Base-by-base conservation (phyloP, 2,888 invertebrate genomes). In the Lithophane ornitopus region DNA sequence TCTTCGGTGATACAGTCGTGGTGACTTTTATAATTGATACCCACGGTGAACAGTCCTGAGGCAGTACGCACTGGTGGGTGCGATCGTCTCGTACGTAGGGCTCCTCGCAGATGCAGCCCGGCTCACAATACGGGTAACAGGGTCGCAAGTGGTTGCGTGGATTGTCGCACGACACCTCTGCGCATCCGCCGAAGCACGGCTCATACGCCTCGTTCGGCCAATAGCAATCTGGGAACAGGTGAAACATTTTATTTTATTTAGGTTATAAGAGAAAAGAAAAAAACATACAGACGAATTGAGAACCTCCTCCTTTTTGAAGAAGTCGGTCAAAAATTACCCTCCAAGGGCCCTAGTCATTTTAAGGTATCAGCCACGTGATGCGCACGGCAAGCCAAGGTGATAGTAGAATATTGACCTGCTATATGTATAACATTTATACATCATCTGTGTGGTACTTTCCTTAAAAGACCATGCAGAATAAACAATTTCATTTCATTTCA, bases 91-190 rank as follows among this genome's bases (percentile, higher is more conserved):
- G 89, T 41, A 96, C 96, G 81, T 95, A 96, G 39, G 96, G 96
- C 28, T 95, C 95, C 81, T 94, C 95, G 80, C 96, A 96, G 61
- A 96, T 89, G 86, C 96, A 96, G 67, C 96, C 96, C 0, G 96
- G 95, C 90, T 96, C 96, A 89, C 96, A 96, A 90, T 96, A 96
- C 1, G 96, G 96, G 90, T 96, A 96, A 91, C 96, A 96, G 0
- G 96, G 96, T 0, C 96, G 94, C 74, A 96, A 89, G 89, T 95
- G 96, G 88, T 94, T 95, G 52, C 95, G 94, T 0, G 96, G 96
- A 90, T 96, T 96, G 90, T 96, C 96, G 79, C 96, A 96, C 14
- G 95, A 93, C 59, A 96, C 94, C 87, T 96, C 96, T 0, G 96
- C 96, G 81, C 96, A 96, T 0, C 96, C 96, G 0, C 94, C 96